Evolutionary conservation across 2,797 vertebrate genomes (phyloP).

Genomic region (Trematomus bernacchii): DNA sequence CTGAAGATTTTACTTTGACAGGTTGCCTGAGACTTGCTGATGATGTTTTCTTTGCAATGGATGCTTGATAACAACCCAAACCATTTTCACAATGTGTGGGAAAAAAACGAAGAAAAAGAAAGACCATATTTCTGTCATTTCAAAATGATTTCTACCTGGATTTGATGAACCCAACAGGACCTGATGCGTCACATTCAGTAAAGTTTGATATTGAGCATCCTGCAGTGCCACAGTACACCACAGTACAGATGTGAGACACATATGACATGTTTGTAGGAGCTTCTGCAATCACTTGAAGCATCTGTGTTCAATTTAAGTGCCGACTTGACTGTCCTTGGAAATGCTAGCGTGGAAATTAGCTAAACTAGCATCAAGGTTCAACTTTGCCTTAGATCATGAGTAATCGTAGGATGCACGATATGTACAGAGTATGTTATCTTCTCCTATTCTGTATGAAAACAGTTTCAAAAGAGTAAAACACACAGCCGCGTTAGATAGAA

Average conservation of each 20-base stretch:
- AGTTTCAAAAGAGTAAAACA: conserved; percentile 33
- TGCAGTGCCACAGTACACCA: conserved; percentile 24
- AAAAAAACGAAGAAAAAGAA: neutral
- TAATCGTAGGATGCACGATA: conserved; percentile 37
- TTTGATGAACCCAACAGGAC: conserved; percentile 18
- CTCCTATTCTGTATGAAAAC: conserved; percentile 39
- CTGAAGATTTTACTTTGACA: conserved; percentile 40
- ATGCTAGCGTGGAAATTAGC: conserved; percentile 35
- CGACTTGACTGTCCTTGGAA: conserved; percentile 21
- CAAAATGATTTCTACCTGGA: neutral
- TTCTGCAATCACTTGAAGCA: conserved; percentile 24
- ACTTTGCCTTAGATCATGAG: conserved; percentile 57
- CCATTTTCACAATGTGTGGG: conserved; percentile 12
- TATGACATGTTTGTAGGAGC: conserved; percentile 12
- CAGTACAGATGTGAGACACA: conserved; percentile 21
- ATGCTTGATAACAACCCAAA: conserved; percentile 13
- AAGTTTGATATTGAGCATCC: conserved; percentile 7
- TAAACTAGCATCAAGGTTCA: conserved; percentile 34
- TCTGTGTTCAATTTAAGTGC: conserved; percentile 52
- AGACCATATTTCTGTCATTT: conserved; percentile 9
- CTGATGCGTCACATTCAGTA: neutral
- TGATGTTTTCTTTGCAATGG: conserved; percentile 27
- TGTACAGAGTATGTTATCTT: conserved; percentile 43
- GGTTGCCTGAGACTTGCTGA: conserved; percentile 39
- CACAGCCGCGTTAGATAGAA: conserved; percentile 32